Percentiles rank a stretch among this genome's conserved stretches.
phyloP scores from a whole-genome alignment of 2,888 invertebrate genomes.

The Malthinus seriepunctatus region DNA sequence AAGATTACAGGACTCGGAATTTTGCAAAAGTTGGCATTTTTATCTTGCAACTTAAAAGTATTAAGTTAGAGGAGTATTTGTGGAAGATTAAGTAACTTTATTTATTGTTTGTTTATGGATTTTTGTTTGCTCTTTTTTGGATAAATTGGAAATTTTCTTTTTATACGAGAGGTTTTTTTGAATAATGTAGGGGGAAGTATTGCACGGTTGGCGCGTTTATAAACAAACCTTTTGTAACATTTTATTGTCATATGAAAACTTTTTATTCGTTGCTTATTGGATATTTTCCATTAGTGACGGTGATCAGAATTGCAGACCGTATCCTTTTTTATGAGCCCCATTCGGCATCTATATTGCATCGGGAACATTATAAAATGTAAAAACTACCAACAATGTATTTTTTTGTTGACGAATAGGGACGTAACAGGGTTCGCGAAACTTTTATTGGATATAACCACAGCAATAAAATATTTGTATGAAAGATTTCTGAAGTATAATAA shows the following conservation, averaged over 20 bases:
- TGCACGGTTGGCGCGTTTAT: slow-evolving; percentile 27
- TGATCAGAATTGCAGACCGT: slow-evolving; percentile 53
- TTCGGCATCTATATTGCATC: slow-evolving; percentile 51
- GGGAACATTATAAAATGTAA: slow-evolving; percentile 53
- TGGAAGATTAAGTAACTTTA: slow-evolving; percentile 1
- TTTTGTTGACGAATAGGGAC: slow-evolving; percentile 43
- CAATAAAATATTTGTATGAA: slow-evolving; percentile 49
- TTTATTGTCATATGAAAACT: slow-evolving; percentile 51
- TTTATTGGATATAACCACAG: slow-evolving; percentile 48
- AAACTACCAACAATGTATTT: slow-evolving; percentile 52
- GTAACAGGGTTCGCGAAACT: slow-evolving; percentile 41
- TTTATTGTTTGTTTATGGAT: not conserved
- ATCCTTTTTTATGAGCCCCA: slow-evolving; percentile 51
- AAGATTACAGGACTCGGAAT: slow-evolving; percentile 46
- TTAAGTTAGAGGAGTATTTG: not conserved
- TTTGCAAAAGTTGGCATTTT: slow-evolving; percentile 48
- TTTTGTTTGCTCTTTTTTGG: too few relatives aligned
- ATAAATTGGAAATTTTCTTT: not conserved
- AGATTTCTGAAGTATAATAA: slow-evolving; percentile 44
- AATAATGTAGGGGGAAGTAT: not conserved
- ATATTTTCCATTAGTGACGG: slow-evolving; percentile 50
- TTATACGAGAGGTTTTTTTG: not conserved
- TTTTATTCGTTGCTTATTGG: slow-evolving; percentile 53
- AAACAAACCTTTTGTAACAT: slow-evolving; percentile 40
- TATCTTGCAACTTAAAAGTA: slow-evolving; percentile 32